These are phyloP conservation scores for Elymnias hypermnestra DNA, from an alignment of 1,140 invertebrate genomes.

Conservation along the genomic window DNA sequence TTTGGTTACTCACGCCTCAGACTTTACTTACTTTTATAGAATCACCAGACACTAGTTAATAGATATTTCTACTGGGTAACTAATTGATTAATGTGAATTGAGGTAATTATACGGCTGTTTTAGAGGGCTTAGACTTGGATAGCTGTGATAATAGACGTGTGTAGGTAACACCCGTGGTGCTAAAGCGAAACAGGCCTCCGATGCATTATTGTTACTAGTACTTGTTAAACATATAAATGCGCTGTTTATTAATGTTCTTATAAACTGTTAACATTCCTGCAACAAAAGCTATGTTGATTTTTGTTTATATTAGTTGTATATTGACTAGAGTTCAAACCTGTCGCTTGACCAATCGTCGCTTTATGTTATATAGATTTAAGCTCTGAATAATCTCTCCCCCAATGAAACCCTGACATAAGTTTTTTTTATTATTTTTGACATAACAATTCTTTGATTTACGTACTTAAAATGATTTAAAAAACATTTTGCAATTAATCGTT, in stretches of 20 bases:
- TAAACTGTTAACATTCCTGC: constrained; percentile 71
- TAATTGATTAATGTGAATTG: too few species aligned
- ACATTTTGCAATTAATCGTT: constrained; percentile 54
- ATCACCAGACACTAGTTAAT: too few species aligned
- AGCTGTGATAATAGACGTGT: constrained; percentile 50
- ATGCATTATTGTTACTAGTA: constrained; percentile 56
- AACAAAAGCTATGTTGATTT: constrained; percentile 69
- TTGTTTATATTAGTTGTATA: constrained; percentile 67
- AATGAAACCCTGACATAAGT: constrained; percentile 39
- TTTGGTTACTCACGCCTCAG: constrained; percentile 8
- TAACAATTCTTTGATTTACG: constrained; percentile 58
- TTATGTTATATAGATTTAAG: constrained; percentile 57
- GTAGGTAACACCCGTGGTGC: constrained; percentile 53
- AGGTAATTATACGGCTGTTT: too few species aligned
- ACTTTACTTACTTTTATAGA: not conserved
- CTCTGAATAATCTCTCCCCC: constrained; percentile 41
- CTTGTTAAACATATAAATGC: constrained; percentile 50
- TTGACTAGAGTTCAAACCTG: constrained; percentile 49
- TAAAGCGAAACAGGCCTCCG: constrained; percentile 55
- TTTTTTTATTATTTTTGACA: too few species aligned
- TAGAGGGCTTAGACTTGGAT: constrained; percentile 21
- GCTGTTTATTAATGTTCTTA: constrained; percentile 62
- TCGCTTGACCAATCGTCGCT: constrained; percentile 59
- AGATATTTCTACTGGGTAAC: too few species aligned
- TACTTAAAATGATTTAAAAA: constrained; percentile 58